phyloP scores from a whole-genome alignment of 2,888 invertebrate genomes.

The Cephus pygmeus region DNA sequence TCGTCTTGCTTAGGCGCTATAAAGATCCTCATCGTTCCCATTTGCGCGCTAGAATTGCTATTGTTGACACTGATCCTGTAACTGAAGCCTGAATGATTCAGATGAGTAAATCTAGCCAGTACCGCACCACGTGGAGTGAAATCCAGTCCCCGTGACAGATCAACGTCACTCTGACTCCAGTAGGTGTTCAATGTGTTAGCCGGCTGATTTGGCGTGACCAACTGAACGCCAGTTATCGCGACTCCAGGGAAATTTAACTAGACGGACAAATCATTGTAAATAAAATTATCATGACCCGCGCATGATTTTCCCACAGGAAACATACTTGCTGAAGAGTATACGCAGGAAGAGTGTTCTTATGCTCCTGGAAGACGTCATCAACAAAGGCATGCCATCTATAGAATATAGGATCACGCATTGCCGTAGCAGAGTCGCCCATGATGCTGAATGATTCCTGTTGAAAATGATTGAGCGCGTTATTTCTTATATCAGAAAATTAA shows the following conservation, averaged over 20 bases:
- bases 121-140: slow-evolving; percentile 82
- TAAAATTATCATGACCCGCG: background rate
- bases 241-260: slow-evolving; percentile 76
- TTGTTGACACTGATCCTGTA: slow-evolving; percentile 76
- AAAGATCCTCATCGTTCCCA: no score
- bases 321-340: slow-evolving; percentile 73
- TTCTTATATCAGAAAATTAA: background rate
- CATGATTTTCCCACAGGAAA: background rate
- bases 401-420: slow-evolving; percentile 89
- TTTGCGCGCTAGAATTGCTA: slow-evolving; percentile 31
- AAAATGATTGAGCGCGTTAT: background rate
- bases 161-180: slow-evolving; percentile 85
- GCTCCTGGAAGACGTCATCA: slow-evolving; percentile 81
- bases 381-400: slow-evolving; percentile 87
- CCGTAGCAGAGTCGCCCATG: slow-evolving; percentile 86
- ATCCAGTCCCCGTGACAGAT: slow-evolving; percentile 84
- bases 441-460: slow-evolving; percentile 81
- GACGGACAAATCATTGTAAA: slow-evolving; percentile 14
- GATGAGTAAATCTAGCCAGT: slow-evolving; percentile 80
- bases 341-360: slow-evolving; percentile 77
- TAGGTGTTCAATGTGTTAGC: slow-evolving; percentile 74
- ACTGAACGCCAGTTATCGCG: slow-evolving; percentile 70
- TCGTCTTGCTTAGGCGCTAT: slow-evolving; percentile 76
- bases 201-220: slow-evolving; percentile 68
- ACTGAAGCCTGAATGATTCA: slow-evolving; percentile 79